A percentile compares a stretch with the other conserved stretches of the same genome.
Evolutionary conservation across 2,797 vertebrate genomes (phyloP).

Genomic region (Falco concolor): DNA sequence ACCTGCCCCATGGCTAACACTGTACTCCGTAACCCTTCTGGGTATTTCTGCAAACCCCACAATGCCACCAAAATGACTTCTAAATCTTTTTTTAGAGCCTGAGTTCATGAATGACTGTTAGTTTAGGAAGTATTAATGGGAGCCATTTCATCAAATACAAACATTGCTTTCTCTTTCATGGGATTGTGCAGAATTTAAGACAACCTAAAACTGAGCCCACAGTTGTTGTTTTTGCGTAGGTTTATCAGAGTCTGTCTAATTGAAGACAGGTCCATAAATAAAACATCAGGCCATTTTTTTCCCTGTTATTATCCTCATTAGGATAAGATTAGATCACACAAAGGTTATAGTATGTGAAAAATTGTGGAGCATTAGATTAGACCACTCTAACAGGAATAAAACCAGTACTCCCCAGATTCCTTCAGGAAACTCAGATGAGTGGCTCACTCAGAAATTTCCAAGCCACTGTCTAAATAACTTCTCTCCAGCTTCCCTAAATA

Average conservation of each 20-base stretch:
- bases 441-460: background rate
- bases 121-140: background rate
- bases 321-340: background rate
- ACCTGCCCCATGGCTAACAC: background rate
- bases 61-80: background rate
- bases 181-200: background rate
- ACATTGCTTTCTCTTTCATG: background rate
- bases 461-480: background rate
- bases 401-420: background rate
- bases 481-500: background rate
- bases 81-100: background rate
- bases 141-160: background rate
- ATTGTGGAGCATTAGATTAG: background rate
- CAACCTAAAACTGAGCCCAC: background rate
- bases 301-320: background rate
- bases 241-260: background rate
- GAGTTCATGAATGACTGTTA: background rate
- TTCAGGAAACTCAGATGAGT: background rate
- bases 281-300: background rate
- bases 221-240: background rate
- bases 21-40: background rate
- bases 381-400: background rate
- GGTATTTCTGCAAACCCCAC: background rate
- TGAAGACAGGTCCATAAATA: constrained; percentile 13
- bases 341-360: background rate